Evolutionary conservation across 2,888 invertebrate species (phyloP), one percentile per base, ranked within the genome.

Genomic region (Rotaria socialis): DNA sequence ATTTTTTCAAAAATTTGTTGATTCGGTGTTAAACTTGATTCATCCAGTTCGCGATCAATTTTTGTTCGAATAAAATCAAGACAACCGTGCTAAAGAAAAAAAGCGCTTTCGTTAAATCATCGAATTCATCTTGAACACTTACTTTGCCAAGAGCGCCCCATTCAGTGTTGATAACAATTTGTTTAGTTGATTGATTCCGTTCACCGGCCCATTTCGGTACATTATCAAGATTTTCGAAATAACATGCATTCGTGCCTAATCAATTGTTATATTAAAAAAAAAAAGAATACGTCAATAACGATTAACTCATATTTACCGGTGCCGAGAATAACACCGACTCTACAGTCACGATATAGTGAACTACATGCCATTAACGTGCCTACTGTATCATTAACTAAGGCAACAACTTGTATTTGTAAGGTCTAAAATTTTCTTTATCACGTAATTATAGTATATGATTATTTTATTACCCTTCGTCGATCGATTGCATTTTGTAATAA

Each of bases 311-410:
- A 3, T 35, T 80, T 47, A 86, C 97, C 97, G 35, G 97, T 97
- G 88, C 96, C 96, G 89, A 96, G 94, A 90, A 98, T 98, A 88
- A 98, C 94, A 90, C 97, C 98, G 91, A 98, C 94, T 92, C 94
- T 94, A 93, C 96, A 95, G 91, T 95, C 94, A 91, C 94, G 94
- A 92, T 97, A 96, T 93, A 95, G 95, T 94, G 96, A 96, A 90
- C 97, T 97, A 92, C 96, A 97, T 87, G 97, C 96, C 96, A 98
- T 97, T 90, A 98, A 93, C 84, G 97, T 96, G 88, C 97, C 97
- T 87, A 96, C 96, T 85, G 97, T 98, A 92, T 98, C 97, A 92
- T 97, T 97, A 90, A 98, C 93, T 90, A 98, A 94, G 89, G 96
- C 97, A 91, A 95, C 95, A 88, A 97, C 94, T 91, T 96, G 94